A percentile compares a stretch with the other conserved stretches of the same genome.
Evolutionary conservation across 2,797 vertebrate genomes (phyloP).

Genomic region (Sternarchorhynchus goeldii): DNA sequence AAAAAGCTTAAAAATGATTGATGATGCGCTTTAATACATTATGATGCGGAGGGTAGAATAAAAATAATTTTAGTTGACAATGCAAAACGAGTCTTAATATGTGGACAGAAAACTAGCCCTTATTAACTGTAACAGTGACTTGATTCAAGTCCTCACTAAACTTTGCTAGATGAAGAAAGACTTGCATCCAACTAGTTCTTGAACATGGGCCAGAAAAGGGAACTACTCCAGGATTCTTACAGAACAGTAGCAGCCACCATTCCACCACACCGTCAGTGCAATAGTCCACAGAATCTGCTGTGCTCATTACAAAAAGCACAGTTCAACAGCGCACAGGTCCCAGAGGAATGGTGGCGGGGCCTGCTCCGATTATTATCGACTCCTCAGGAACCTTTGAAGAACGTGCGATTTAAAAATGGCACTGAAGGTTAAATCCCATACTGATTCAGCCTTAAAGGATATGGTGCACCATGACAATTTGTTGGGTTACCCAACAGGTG

Average conservation of each 20-base stretch:
- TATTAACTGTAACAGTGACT: neutral
- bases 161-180: conserved; percentile 38
- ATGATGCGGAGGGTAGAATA: no score
- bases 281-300: conserved; percentile 56
- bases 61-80: no score
- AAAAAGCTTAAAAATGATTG: no score
- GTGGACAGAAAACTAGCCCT: neutral
- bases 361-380: conserved; percentile 5
- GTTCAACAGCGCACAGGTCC: conserved; percentile 61
- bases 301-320: conserved; percentile 59
- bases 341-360: conserved; percentile 18
- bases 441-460: no score
- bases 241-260: conserved; percentile 58
- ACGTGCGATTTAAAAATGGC: no score
- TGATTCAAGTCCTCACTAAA: conserved; percentile 2
- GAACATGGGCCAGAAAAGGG: conserved; percentile 66
- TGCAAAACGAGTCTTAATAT: neutral
- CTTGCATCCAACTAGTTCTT: conserved; percentile 22
- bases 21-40: no score
- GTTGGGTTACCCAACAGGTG: no score
- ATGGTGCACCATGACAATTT: no score
- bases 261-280: conserved; percentile 8
- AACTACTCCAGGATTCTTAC: conserved; percentile 48
- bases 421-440: no score
- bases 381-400: no score